Evolutionary conservation across 2,888 invertebrate species (phyloP).

Genomic region (Rugalucina vietnamica): DNA sequence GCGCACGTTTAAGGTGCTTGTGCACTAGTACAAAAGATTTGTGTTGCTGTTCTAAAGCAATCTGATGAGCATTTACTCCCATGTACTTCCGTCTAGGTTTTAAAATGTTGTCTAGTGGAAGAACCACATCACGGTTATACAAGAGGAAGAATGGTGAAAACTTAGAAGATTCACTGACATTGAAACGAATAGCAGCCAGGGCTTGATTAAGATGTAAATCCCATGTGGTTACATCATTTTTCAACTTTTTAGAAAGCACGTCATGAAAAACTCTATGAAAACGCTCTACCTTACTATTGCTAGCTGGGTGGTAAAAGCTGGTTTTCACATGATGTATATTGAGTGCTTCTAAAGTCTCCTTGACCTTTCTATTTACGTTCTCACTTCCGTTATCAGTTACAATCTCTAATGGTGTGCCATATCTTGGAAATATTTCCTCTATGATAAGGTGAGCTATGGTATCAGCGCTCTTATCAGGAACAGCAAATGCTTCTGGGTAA

Average conservation of each 20-base stretch:
- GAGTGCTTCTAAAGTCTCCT: conserved; percentile 24
- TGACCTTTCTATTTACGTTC: conserved; percentile 12
- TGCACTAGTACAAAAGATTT: conserved; percentile 38
- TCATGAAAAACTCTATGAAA: neutral
- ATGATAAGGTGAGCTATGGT: neutral
- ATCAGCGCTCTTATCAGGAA: neutral
- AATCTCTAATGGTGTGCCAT: conserved; percentile 27
- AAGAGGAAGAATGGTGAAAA: conserved; percentile 50
- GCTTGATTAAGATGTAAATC: conserved; percentile 12
- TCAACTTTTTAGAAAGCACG: neutral
- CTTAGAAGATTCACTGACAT: conserved; percentile 39
- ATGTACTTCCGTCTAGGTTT: conserved; percentile 44
- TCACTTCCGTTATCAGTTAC: conserved; percentile 35
- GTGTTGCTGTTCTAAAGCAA: conserved; percentile 56
- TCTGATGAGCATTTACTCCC: conserved; percentile 53
- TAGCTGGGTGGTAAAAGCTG: conserved; percentile 25
- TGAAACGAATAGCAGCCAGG: conserved; percentile 43
- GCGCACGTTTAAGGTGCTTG: conserved; percentile 38
- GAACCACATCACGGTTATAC: conserved; percentile 51
- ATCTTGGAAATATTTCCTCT: neutral
- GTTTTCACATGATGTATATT: conserved; percentile 42
- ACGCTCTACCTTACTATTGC: conserved; percentile 18
- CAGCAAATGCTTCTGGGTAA: neutral
- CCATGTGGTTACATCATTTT: neutral
- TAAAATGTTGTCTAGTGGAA: conserved; percentile 53